Evolutionary conservation across 2,888 invertebrate genomes (phyloP), one percentile per base, ranked within the genome.

Genomic region (Nemotelus nigrinus): DNA sequence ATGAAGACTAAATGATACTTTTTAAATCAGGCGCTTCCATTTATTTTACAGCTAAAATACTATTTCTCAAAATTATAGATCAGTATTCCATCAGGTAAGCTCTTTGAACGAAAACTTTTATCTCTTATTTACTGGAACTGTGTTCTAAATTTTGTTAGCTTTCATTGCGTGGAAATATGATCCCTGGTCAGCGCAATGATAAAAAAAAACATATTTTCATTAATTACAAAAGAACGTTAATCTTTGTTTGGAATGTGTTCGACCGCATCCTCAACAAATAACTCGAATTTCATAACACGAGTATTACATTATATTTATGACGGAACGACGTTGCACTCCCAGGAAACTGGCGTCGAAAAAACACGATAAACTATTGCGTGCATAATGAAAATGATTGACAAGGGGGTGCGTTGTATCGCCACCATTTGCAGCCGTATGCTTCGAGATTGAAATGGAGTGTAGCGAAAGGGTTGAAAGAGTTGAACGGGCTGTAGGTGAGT

Each of bases 341-440:
- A 25, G 60, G 60, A 48, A 68, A 68, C 67, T 25, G n/a, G 50
- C 25, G 8, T 47, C 67, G 50, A 68, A 8, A 44, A 25, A 68
- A 68, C 48, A 44, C 67, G 39, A 68, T 68, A 47, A 68, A 68
- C 67, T 68, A 50, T 68, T 71, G 43, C 57, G 8, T 74, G 74
- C 74, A 74, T 74, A 74, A 74, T 74, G 60, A 74, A 74, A 74
- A 74, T 74, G 74, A 74, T 74, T 60, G 74, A 74, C 63, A 74
- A n/a, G 44, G 25, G 71, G 71, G 71, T 72, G 71, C 25, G 45
- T 7, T 48, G 43, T 41, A 57, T 47, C 55, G 48, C 71, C 71
- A 58, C 63, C 48, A 74, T 63, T 60, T 48, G 3, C 60, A 74
- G 74, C 63, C 74, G 74, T 74, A 50, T 63, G 63, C 50, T 41